Percentiles rank a stretch among this genome's conserved stretches.
These are phyloP conservation scores for Drosophila austrosaltans DNA, from an alignment of 2,888 invertebrate species.

Conservation along the genomic window DNA sequence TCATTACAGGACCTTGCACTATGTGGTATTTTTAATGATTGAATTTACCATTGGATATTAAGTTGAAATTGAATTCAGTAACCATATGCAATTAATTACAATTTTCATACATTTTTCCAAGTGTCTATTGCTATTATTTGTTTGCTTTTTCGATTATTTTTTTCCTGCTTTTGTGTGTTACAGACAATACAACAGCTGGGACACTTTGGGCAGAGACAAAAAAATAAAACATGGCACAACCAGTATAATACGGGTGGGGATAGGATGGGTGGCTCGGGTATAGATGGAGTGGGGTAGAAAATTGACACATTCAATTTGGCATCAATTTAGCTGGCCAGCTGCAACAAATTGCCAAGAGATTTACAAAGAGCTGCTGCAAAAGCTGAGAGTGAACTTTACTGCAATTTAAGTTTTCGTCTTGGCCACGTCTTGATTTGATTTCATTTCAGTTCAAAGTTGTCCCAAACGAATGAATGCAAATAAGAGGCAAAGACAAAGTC, in stretches of 20 bases:
- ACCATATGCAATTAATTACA: slow-evolving; percentile 45
- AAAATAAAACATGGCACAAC: slow-evolving; percentile 58
- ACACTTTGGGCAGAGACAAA: slow-evolving; percentile 48
- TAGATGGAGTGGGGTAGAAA: slow-evolving; percentile 24
- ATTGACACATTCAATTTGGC: slow-evolving; percentile 73
- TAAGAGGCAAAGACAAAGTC: not conserved
- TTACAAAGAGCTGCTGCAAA: slow-evolving; percentile 45
- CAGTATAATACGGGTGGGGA: slow-evolving; percentile 32
- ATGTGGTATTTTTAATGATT: slow-evolving; percentile 1
- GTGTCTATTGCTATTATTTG: slow-evolving; percentile 26
- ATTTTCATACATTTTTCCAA: slow-evolving; percentile 28
- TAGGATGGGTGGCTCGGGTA: too few species aligned
- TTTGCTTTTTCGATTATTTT: slow-evolving; percentile 16
- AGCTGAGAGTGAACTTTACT: slow-evolving; percentile 39
- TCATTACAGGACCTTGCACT: not conserved
- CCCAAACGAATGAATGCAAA: slow-evolving; percentile 49
- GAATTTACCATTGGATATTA: slow-evolving; percentile 12
- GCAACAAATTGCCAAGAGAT: slow-evolving; percentile 55
- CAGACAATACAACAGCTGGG: slow-evolving; percentile 51
- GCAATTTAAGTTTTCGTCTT: slow-evolving; percentile 69
- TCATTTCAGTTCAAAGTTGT: slow-evolving; percentile 69
- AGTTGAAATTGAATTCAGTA: slow-evolving; percentile 31
- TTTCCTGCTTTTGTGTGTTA: not conserved
- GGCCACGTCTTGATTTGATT: slow-evolving; percentile 53
- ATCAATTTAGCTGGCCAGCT: slow-evolving; percentile 61